Evolutionary conservation across 92 coral and sea anemone genomes (phyloP), one percentile per base, ranked within the genome.

Genomic region (Siderastrea siderea): DNA sequence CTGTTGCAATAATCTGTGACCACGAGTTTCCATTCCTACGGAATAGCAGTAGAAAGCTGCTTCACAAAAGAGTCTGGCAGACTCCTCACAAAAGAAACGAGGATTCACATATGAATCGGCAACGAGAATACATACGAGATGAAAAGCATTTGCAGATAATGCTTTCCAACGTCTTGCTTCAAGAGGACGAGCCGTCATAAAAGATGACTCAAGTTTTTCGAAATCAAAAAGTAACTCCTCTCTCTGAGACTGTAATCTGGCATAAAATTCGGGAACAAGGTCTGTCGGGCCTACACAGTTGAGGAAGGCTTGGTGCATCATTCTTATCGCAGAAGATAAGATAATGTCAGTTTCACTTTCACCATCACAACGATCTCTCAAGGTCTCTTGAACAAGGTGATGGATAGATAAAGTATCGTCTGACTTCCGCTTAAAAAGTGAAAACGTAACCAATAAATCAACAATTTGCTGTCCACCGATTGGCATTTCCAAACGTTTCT

Each of bases 361-460:
- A 15, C n/a, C 14, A 62, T 7, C 16, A 15, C 57, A 80, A 13
- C 66, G 77, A 26, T 81, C 71, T 49, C 52, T 19, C 50, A 86
- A 63, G 16, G 58, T 72, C 60, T 86, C 75, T 59, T 86, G 89
- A 63, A 86, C 89, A 47, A 86, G 89, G 19, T 77, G 78, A 26
- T 85, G 89, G 11, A 85, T 80, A 14, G 15, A 19, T 16, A 85
- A 76, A 5, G 75, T 61, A 52, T 70, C 76, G 8, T 66, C 75
- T 46, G 74, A 44, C 46, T 58, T 79, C 9, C 63, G 67, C 72
- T 53, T 71, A 45, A 86, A 77, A 52, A 86, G 62, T 10, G 89
- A 86, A 63, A 86, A 86, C 77, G n/a, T 53, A 2, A 81, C 70
- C 68, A 86, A 50, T 47, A 77, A 51, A 38, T 67, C 77, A 1